Evolutionary conservation across 2,113 vertebrate genomes (phyloP).

Genomic region (Plecotus auritus): DNA sequence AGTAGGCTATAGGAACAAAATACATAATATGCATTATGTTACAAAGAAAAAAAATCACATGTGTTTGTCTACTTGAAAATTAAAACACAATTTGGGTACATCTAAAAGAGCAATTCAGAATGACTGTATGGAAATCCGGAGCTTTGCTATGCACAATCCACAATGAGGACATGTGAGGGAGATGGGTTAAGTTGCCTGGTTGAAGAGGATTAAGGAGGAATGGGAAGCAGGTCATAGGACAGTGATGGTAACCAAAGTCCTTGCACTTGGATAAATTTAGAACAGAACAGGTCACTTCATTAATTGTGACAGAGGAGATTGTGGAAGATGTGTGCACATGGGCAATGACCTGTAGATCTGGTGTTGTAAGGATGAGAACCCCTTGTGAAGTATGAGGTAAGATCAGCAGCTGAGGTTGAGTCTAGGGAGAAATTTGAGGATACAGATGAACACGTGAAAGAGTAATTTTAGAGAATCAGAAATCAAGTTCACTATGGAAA

Average conservation of each 20-base stretch:
- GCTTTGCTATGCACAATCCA: neutral
- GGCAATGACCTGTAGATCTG: neutral
- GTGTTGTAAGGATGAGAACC: neutral
- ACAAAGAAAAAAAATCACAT: neutral
- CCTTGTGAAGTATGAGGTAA: neutral
- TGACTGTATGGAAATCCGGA: neutral
- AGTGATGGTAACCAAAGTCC: neutral
- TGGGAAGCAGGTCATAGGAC: neutral
- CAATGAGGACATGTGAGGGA: neutral
- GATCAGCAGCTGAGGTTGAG: neutral
- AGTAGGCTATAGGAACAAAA: neutral
- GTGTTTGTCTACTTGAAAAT: slow-evolving; percentile 13
- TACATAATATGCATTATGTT: neutral
- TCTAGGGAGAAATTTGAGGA: neutral
- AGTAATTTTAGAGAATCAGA: neutral
- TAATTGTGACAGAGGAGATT: neutral
- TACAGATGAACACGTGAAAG: neutral
- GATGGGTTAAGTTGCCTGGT: neutral
- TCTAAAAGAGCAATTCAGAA: neutral
- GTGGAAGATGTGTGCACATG: too few relatives aligned
- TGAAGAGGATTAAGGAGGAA: neutral
- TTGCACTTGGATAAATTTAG: neutral
- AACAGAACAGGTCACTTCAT: neutral
- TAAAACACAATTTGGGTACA: neutral
- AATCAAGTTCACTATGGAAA: neutral